phyloP scores from a whole-genome alignment of 1,140 invertebrate species.

The Cydia pomonella region DNA sequence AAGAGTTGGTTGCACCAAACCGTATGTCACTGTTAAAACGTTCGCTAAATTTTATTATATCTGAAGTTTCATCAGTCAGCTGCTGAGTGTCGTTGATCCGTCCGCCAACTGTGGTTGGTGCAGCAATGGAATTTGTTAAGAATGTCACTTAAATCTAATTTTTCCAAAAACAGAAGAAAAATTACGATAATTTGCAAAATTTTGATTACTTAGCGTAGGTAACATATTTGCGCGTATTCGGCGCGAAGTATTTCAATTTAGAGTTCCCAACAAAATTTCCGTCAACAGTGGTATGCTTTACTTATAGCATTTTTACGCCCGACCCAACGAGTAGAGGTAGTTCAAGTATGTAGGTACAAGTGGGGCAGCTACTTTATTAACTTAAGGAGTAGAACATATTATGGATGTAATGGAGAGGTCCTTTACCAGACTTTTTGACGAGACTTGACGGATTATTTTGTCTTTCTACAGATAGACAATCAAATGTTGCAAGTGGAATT shows the following conservation, averaged over 20 bases:
- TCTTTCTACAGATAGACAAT: too few species aligned
- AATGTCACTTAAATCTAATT: neutral
- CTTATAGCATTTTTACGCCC: neutral
- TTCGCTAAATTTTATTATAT: too few species aligned
- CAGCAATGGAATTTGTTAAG: too few species aligned
- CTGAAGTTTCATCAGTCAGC: too few species aligned
- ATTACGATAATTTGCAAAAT: neutral
- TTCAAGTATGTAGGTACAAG: neutral
- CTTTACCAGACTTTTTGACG: too few species aligned
- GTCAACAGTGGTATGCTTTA: neutral
- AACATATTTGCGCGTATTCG: slow-evolving; percentile 12
- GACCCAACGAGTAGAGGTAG: neutral
- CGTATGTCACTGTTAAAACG: too few species aligned
- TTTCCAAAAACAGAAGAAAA: neutral
- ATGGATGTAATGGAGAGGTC: too few species aligned
- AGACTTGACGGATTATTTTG: too few species aligned
- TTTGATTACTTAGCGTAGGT: neutral
- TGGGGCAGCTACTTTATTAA: neutral
- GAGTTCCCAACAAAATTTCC: slow-evolving; percentile 13
- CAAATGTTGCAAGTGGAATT: too few species aligned
- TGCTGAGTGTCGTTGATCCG: too few species aligned
- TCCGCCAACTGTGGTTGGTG: too few species aligned
- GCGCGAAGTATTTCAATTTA: slow-evolving; percentile 12
- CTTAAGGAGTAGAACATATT: neutral
- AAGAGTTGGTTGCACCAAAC: too few species aligned